Evolutionary conservation across 23 tunicate species (phyloP), one percentile per base, ranked within the genome.

Genomic region (Oikopleura dioica): DNA sequence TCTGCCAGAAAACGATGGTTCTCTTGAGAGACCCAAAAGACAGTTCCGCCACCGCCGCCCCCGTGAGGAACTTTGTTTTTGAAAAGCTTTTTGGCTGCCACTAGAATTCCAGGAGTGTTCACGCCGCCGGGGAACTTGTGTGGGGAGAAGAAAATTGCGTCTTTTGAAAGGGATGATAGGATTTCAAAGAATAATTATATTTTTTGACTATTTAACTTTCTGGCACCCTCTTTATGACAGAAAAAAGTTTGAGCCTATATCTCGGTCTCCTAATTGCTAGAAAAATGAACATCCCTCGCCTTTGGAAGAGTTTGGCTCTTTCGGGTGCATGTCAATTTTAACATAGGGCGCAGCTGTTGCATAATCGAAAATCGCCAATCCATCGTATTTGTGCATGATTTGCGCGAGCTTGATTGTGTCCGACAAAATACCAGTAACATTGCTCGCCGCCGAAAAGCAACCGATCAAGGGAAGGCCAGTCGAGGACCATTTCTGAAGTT

Each of bases 91-190:
- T 81, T 81, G 29, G 77, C 77, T n/a, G 99, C 99, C 29, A 94
- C 76, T 33, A 94, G 80, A 31, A 89, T 77, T 77, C 99, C 99
- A 38, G 99, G 95, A 35, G 86, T 80, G 67, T 92, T 95, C 29
- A 91, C 96, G 50, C 99, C 95, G 35, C 99, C 99, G 37, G 88
- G 75, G 77, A 92, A 92, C 59, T 92, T 92, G 38, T 92, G 99
- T 81, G 81, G 79, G 1, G 99, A 92, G 1, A 92, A 37, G 82
- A 92, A 92, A 1, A 92, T 51, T n/a, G 99, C 99, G 76, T 92
- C 95, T 77, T 87, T 92, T n/a, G n/a, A n/a, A n/a, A n/a, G n/a
- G n/a, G n/a, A n/a, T n/a, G n/a, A n/a, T n/a, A n/a, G n/a, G n/a
- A n/a, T n/a, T n/a, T n/a, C n/a, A n/a, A n/a, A n/a, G n/a, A n/a